Evolutionary conservation across 2,888 invertebrate species (phyloP).

Genomic region (Caenorhabditis zanzibari): DNA sequence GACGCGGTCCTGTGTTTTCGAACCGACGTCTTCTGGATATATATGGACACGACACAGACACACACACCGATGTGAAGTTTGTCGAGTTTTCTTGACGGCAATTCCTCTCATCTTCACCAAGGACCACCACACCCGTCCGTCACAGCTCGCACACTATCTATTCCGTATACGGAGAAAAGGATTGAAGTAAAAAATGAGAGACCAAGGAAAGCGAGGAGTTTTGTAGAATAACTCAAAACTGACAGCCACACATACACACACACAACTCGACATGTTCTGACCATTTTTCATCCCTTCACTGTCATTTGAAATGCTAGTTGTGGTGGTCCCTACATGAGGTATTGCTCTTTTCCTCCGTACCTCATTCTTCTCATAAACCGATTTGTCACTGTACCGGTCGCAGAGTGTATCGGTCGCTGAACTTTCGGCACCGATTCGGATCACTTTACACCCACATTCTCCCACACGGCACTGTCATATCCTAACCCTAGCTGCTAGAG

Average conservation of each 20-base stretch:
- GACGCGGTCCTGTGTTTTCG: conserved; percentile 50
- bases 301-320: conserved; percentile 6
- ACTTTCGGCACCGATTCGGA: conserved; percentile 33
- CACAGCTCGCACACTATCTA: conserved; percentile 53
- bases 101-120: conserved; percentile 4
- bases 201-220: conserved; percentile 9
- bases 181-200: conserved; percentile 17
- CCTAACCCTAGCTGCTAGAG: not conserved
- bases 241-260: conserved; percentile 26
- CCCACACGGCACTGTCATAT: conserved; percentile 22
- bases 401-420: not conserved
- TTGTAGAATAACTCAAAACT: conserved; percentile 25
- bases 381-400: conserved; percentile 19
- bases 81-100: conserved; percentile 53
- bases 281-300: conserved; percentile 7
- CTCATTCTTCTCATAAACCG: not conserved
- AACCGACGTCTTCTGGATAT: conserved; percentile 51
- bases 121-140: conserved; percentile 34
- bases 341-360: not conserved
- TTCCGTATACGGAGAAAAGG: conserved; percentile 38
- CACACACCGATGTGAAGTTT: conserved; percentile 46
- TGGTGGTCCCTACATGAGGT: not conserved
- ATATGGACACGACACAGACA: conserved; percentile 50
- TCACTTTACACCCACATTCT: conserved; percentile 47
- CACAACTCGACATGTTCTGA: not conserved